Conservation (phyloP, 2,888 invertebrate genomes). For the Melanophora roralis region DNA sequence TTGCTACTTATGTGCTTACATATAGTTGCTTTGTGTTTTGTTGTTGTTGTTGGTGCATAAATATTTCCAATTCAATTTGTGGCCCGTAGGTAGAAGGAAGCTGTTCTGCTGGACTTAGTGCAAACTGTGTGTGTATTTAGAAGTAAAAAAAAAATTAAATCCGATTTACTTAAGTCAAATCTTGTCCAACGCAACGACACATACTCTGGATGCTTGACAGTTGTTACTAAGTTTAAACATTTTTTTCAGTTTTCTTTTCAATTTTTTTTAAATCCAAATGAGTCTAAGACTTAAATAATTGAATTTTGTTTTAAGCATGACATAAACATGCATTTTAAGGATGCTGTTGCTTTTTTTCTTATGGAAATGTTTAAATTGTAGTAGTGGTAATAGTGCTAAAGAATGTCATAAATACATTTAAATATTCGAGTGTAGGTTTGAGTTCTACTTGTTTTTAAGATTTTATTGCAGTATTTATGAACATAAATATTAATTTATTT, state of each 20-base stretch:
- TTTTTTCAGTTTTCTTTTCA: not conserved
- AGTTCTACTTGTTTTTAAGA: constrained; percentile 1
- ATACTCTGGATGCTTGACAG: constrained; percentile 34
- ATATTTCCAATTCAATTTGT: constrained; percentile 42
- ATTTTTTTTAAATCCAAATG: constrained; percentile 26
- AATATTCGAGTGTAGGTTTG: constrained; percentile 52
- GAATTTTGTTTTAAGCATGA: constrained; percentile 57
- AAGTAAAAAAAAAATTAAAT: constrained; percentile 49
- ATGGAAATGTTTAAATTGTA: constrained; percentile 17
- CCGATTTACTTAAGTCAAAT: constrained; percentile 51
- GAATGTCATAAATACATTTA: constrained; percentile 26
- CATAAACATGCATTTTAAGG: constrained; percentile 60
- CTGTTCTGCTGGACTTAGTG: not conserved
- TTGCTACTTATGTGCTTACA: constrained; percentile 1
- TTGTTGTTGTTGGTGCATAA: not conserved
- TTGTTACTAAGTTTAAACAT: constrained; percentile 32
- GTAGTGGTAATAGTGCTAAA: not conserved
- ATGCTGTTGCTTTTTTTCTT: constrained; percentile 39
- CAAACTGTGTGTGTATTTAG: not conserved
- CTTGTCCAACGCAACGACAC: constrained; percentile 9
- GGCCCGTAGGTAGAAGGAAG: not conserved
- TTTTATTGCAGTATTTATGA: not conserved
- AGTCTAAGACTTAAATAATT: constrained; percentile 55
- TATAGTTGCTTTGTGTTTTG: not conserved
- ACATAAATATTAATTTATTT: constrained; percentile 47